phyloP scores from a whole-genome alignment of 1,140 invertebrate genomes.

The Mizuhopecten yessoensis region DNA sequence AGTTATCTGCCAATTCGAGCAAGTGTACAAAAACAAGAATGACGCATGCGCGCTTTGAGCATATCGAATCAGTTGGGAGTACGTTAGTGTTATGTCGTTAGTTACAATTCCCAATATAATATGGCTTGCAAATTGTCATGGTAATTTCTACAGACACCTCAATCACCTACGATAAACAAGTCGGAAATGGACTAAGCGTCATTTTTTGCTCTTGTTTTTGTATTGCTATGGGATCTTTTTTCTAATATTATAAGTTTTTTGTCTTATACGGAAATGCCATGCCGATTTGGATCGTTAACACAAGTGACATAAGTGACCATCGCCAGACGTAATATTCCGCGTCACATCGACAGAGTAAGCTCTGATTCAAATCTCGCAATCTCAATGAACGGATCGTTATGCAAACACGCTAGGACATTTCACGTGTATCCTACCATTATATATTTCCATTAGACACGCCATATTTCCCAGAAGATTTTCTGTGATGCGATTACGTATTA shows the following conservation, averaged over 20 bases:
- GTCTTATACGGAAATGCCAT: background rate
- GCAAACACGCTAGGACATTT: background rate
- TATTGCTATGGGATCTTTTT: background rate
- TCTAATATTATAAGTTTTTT: background rate
- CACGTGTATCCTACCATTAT: background rate
- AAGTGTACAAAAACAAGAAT: too few species aligned
- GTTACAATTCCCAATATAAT: too few species aligned
- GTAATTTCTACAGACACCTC: background rate
- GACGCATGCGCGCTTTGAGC: too few species aligned
- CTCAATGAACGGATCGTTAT: background rate
- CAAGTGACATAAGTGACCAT: background rate
- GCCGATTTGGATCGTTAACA: background rate
- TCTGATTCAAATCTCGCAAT: background rate
- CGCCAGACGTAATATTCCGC: background rate
- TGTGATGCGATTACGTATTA: background rate
- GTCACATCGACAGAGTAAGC: background rate
- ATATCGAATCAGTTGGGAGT: background rate
- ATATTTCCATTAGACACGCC: background rate
- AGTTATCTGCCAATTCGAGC: background rate
- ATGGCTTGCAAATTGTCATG: too few species aligned
- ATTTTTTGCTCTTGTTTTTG: too few species aligned
- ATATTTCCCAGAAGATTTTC: background rate
- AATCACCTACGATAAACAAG: background rate
- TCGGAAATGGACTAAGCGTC: background rate
- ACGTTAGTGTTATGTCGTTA: background rate